Base-by-base conservation (phyloP, 2,888 invertebrate genomes). In the Arge pagana region DNA sequence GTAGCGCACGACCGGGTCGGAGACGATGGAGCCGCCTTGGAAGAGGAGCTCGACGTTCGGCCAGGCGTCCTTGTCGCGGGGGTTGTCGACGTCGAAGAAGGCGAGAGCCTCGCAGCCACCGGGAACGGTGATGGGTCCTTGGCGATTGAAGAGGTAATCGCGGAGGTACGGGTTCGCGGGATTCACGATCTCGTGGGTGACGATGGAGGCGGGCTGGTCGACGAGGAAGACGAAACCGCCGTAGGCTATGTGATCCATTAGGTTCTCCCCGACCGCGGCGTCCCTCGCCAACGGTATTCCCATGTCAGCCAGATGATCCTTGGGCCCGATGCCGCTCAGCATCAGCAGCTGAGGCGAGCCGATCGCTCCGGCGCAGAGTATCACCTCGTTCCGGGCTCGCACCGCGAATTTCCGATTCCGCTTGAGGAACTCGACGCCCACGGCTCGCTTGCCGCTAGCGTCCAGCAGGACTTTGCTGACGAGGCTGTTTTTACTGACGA, bases 291-390 rank as follows among this genome's bases (percentile, higher is more conserved):
- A 77, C 1, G 80, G 75, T 30, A 86, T 84, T 33, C 80, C 80
- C 53, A 82, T 66, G 1, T 81, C 74, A 53, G 80, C 76, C 41
- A 88, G 76, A 65, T 87, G 83, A 23, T 79, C 75, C 53, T 72
- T 80, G 0, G 87, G 87, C 1, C 88, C 88, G 6, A 91, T 82
- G 3, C 92, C 93, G 2, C 90, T 90, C 11, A 92, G 72, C 87
- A 91, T 86, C 13, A 93, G 76, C 4, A 93, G 68, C 70, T 91
- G 89, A 0, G 92, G 89, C 4, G 89, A 83, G 74, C 89, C 87
- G 24, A 92, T 83, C 3, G 90, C 83, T 4, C 90, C 92, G 0
- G 88, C 89, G 31, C 86, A 83, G 28, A 92, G 59, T 51, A 93
- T 87, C 0, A 92, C 84, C 76, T 89, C 89, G 65, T 84, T 87